Base-by-base conservation (phyloP, 1,140 invertebrate species). In the Drosophila kepulauana region DNA sequence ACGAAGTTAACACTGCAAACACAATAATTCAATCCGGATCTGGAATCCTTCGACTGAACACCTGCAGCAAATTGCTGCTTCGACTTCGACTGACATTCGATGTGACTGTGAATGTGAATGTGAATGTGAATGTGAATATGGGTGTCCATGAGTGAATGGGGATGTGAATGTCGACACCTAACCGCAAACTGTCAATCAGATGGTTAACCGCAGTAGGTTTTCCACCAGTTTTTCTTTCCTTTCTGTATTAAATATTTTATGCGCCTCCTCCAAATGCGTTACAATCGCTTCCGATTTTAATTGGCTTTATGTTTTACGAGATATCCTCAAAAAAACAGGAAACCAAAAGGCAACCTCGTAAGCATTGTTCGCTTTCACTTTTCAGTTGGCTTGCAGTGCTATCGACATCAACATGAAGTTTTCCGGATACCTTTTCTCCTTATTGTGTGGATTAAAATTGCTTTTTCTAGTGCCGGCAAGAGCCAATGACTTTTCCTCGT, bases 401-500 rank as follows among this genome's bases (percentile, higher is more conserved):
- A 57, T 51, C 58, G 51, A 54, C 35, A 3, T 38, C 72, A 74
- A 28, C 45, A 90, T 90, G 87, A 75, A 56, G 87, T 62, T 63
- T 52, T 65, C 73, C 38, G 49, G 43, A 7, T 64, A 30, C 28
- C 41, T 8, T 11, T 74, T 62, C 11, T 69, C 15, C 28, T 75
- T 52, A 5, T 20, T 82, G 0, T 62, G 25, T 59, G 69, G 57
- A 5, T 33, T 79, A 15, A 80, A 72, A 20, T 30, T 78, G 2
- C 11, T 30, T 38, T 43, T 64, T 16, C 25, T 64, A 10, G 57
- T 45, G 28, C 48, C 71, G 0, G 57, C 45, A 1, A 30, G 58
- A 38, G 92, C 86, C 61, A 94, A 95, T 81, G 95, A 95, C 76
- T 96, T 95, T 92, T 95, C 95, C 4, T 96, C 96, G 0, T 92